A percentile compares a stretch with the other conserved stretches of the same genome.
Conservation (phyloP, 2,888 invertebrate genomes). For the Nezara viridula region DNA sequence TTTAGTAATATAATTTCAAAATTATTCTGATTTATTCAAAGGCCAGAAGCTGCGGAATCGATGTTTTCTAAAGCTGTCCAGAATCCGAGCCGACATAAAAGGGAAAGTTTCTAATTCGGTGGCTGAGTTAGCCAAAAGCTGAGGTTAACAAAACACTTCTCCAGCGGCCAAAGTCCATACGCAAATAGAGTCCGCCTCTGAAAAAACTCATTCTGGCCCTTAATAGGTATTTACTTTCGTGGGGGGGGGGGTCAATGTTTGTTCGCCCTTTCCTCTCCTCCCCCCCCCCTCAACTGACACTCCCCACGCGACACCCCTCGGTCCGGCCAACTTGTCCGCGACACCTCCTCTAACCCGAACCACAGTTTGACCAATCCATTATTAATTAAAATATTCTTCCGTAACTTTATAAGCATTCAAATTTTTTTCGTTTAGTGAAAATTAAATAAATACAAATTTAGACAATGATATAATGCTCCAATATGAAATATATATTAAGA, state of each 20-base stretch:
- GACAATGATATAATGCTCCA: too few species aligned
- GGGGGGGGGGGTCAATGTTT: constrained; percentile 24
- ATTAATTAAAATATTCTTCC: background rate
- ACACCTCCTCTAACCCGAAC: background rate
- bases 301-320: background rate
- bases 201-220: constrained; percentile 47
- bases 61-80: constrained; percentile 24
- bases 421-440: background rate
- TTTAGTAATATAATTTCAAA: background rate
- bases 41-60: background rate
- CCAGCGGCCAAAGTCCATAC: constrained; percentile 16
- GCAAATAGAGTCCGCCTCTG: constrained; percentile 21
- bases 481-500: too few species aligned
- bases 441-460: too few species aligned
- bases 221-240: constrained; percentile 54
- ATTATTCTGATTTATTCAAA: constrained; percentile 1
- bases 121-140: constrained; percentile 3
- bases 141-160: constrained; percentile 46
- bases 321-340: background rate
- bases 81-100: constrained; percentile 19
- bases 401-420: background rate
- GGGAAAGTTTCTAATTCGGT: constrained; percentile 26
- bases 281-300: background rate
- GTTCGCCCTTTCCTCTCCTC: background rate
- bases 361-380: background rate